Evolutionary conservation across 2,797 vertebrate species (phyloP).

Genomic region (Eospalax fontanierii): DNA sequence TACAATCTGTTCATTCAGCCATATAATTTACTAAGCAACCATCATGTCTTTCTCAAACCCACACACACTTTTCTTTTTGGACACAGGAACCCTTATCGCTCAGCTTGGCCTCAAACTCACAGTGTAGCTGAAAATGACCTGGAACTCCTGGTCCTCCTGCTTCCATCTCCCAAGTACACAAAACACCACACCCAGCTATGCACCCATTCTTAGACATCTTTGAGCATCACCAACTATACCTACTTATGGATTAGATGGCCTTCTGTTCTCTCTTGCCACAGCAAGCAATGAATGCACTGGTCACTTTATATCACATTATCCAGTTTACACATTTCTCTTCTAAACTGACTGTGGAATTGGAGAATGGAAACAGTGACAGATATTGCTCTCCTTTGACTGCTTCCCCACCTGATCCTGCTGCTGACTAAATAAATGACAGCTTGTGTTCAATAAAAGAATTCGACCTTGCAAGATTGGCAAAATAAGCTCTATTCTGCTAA

Average conservation of each 20-base stretch:
- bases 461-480: too few species aligned
- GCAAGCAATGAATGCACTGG: not conserved
- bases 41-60: not conserved
- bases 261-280: not conserved
- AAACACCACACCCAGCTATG: not conserved
- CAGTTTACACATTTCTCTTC: not conserved
- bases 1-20: not conserved
- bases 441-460: not conserved
- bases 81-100: not conserved
- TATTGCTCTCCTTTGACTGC: not conserved
- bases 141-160: not conserved
- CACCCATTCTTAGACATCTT: too few species aligned
- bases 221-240: not conserved
- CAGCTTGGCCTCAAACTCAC: not conserved
- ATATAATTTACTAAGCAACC: not conserved
- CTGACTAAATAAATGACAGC: not conserved
- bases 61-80: not conserved
- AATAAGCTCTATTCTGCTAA: not conserved
- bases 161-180: not conserved
- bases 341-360: not conserved
- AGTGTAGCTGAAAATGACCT: not conserved
- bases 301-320: not conserved
- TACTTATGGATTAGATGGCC: not conserved
- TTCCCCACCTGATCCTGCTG: not conserved
- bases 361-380: not conserved